phyloP scores from a whole-genome alignment of 2,888 invertebrate genomes.

The Slavum lentiscoides region DNA sequence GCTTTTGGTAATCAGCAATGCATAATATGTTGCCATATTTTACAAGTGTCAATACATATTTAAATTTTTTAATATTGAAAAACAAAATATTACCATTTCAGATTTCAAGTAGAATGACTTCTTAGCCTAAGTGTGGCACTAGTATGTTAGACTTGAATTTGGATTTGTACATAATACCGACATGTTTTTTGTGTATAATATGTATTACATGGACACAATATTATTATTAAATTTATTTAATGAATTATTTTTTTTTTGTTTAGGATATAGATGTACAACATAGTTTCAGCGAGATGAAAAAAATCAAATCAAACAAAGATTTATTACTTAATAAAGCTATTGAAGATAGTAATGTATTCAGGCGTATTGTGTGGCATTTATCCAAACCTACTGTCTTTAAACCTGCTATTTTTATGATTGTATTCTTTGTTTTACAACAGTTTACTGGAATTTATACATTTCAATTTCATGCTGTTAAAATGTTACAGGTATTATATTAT shows the following conservation, averaged over 20 bases:
- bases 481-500: slow-evolving; percentile 35
- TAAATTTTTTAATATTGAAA: too few relatives aligned
- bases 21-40: too few relatives aligned
- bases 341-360: slow-evolving; percentile 19
- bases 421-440: slow-evolving; percentile 51
- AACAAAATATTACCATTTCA: too few relatives aligned
- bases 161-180: too few relatives aligned
- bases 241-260: not conserved
- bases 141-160: too few relatives aligned
- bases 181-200: too few relatives aligned
- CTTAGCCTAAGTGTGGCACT: too few relatives aligned
- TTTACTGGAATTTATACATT: slow-evolving; percentile 53
- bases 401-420: slow-evolving; percentile 18
- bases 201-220: too few relatives aligned
- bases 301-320: slow-evolving; percentile 36
- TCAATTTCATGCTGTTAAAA: slow-evolving; percentile 44
- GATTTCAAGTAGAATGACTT: too few relatives aligned
- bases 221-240: not conserved
- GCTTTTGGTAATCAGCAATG: too few relatives aligned
- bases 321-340: slow-evolving; percentile 13
- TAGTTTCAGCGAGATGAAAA: slow-evolving; percentile 36
- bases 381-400: slow-evolving; percentile 44
- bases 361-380: slow-evolving; percentile 15
- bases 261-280: slow-evolving; percentile 11
- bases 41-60: too few relatives aligned